Evolutionary conservation across 2,113 vertebrate genomes (phyloP).

Genomic region (Campylorhamphus procurvoides): DNA sequence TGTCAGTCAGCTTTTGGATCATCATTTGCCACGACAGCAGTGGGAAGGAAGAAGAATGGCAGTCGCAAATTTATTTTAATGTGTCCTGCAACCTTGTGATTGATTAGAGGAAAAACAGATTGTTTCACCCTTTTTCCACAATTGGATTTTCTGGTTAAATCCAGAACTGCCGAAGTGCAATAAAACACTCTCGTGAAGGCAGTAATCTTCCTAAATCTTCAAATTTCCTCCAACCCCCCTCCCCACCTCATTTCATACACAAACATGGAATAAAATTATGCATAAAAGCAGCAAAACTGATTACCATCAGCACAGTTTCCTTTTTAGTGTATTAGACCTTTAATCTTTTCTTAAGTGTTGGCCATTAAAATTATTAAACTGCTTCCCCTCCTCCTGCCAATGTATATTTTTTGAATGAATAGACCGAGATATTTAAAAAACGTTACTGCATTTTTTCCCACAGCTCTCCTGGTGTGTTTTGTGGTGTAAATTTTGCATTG

Average conservation of each 20-base stretch:
- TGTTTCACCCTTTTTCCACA: slow-evolving; percentile 66
- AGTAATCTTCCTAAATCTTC: slow-evolving; percentile 59
- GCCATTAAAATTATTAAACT: slow-evolving; percentile 69
- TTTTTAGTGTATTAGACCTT: slow-evolving; percentile 62
- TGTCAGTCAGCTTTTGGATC: slow-evolving; percentile 45
- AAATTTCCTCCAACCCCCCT: not conserved
- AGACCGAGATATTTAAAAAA: not conserved
- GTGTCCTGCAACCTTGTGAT: slow-evolving; percentile 38
- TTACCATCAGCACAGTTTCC: slow-evolving; percentile 64
- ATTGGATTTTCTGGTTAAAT: slow-evolving; percentile 67
- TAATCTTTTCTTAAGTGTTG: slow-evolving; percentile 65
- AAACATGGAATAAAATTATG: slow-evolving; percentile 30
- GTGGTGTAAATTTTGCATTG: not conserved
- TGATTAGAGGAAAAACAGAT: slow-evolving; percentile 61
- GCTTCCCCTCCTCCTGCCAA: slow-evolving; percentile 35
- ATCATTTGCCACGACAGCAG: slow-evolving; percentile 42
- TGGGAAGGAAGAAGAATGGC: slow-evolving; percentile 25
- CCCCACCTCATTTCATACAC: slow-evolving; percentile 20
- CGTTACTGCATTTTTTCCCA: not conserved
- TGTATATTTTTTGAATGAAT: slow-evolving; percentile 46
- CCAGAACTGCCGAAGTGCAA: slow-evolving; percentile 48
- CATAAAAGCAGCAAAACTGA: slow-evolving; percentile 63
- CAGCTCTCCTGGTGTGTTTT: not conserved
- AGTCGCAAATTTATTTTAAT: slow-evolving; percentile 47
- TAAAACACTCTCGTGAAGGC: slow-evolving; percentile 53